These are phyloP conservation scores for Drosophila prostipennis DNA, from an alignment of 2,888 invertebrate genomes.

Conservation along the genomic window DNA sequence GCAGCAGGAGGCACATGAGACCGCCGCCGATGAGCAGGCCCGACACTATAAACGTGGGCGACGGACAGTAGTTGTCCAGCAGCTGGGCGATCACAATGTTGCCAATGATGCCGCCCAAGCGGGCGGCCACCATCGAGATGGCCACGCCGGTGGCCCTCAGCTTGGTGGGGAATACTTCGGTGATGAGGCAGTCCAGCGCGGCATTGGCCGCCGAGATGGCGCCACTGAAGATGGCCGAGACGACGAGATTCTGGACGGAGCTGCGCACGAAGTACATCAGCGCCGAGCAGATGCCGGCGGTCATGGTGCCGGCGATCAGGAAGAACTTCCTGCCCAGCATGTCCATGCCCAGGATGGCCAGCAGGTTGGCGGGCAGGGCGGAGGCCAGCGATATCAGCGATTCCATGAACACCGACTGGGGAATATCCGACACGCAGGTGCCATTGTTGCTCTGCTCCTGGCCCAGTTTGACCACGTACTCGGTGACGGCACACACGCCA, in stretches of 20 bases:
- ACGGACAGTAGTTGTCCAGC: constrained; percentile 94
- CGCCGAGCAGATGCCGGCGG: constrained; percentile 92
- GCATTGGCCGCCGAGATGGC: constrained; percentile 95
- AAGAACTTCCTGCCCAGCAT: constrained; percentile 90
- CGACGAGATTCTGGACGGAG: constrained; percentile 92
- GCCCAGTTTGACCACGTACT: constrained; percentile 88
- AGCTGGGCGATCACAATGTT: constrained; percentile 93
- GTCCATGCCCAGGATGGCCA: constrained; percentile 93
- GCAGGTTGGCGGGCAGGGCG: constrained; percentile 93
- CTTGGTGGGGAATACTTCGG: constrained; percentile 96
- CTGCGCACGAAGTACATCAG: constrained; percentile 93
- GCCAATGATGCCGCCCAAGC: constrained; percentile 93
- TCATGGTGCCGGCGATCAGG: constrained; percentile 93
- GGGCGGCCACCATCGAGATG: constrained; percentile 94
- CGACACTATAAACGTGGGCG: constrained; percentile 96
- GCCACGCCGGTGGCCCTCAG: constrained; percentile 96
- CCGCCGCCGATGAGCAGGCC: constrained; percentile 93
- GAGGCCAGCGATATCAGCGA: constrained; percentile 94
- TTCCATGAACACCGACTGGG: constrained; percentile 92
- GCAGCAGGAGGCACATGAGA: constrained; percentile 93
- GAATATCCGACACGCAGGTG: constrained; percentile 89
- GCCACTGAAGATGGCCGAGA: constrained; percentile 93
- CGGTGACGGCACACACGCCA: constrained; percentile 91
- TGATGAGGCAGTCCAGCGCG: constrained; percentile 95
- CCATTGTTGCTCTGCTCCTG: constrained; percentile 86